These are phyloP conservation scores for Lamprotornis superbus DNA, from an alignment of 2,113 vertebrate genomes.

Conservation along the genomic window DNA sequence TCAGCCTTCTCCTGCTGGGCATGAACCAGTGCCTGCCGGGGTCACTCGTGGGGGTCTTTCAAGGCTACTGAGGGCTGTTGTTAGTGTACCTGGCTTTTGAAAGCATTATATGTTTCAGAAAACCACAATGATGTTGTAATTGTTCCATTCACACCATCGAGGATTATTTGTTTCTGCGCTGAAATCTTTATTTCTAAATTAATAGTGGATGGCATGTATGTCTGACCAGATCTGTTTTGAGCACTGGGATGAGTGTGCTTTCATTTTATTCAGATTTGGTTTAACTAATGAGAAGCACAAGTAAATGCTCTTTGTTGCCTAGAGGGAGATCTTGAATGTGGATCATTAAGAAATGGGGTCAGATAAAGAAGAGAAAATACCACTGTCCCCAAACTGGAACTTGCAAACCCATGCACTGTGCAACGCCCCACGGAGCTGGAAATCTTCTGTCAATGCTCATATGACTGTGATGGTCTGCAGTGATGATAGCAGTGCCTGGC, in stretches of 20 bases:
- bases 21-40: background rate
- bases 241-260: background rate
- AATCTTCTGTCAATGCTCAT: slow-evolving; percentile 42
- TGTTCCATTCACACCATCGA: rapidly evolving
- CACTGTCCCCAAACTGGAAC: slow-evolving; percentile 32
- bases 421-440: slow-evolving; percentile 23
- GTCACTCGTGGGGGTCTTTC: background rate
- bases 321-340: slow-evolving; percentile 34
- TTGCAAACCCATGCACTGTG: slow-evolving; percentile 21
- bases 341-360: slow-evolving; percentile 62
- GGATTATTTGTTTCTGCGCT: background rate
- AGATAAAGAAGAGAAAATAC: slow-evolving; percentile 42
- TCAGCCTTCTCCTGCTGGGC: background rate
- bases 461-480: background rate
- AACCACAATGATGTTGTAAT: background rate
- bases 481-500: slow-evolving; percentile 40
- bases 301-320: slow-evolving; percentile 58
- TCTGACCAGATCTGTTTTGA: slow-evolving; percentile 23
- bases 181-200: background rate
- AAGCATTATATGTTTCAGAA: background rate
- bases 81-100: background rate
- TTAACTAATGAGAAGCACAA: slow-evolving; percentile 50
- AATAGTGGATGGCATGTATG: background rate
- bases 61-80: background rate
- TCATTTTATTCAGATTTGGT: slow-evolving; percentile 40